Conservation (phyloP, 1,140 invertebrate genomes). For the Drosophila sturtevanti region DNA sequence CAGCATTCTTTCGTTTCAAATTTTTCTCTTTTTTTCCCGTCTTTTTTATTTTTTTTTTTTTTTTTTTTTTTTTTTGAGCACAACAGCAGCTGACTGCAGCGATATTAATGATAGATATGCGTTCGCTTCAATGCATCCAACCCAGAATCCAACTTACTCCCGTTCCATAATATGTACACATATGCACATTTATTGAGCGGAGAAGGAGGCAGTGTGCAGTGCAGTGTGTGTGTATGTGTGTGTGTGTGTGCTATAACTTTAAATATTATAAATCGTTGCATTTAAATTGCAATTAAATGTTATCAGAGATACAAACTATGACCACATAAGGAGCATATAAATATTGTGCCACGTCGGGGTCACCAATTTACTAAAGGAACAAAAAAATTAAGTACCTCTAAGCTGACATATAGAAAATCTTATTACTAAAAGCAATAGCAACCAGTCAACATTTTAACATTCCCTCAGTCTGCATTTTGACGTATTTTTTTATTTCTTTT, state of each 20-base stretch:
- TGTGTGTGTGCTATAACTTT: slow-evolving; percentile 29
- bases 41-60: slow-evolving; percentile 6
- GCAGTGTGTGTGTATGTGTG: not conserved
- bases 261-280: slow-evolving; percentile 39
- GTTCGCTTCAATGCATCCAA: slow-evolving; percentile 71
- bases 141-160: not conserved
- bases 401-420: not conserved
- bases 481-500: too few relatives aligned
- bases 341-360: not conserved
- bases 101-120: slow-evolving; percentile 80
- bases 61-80: slow-evolving; percentile 42
- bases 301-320: not conserved
- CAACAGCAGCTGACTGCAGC: slow-evolving; percentile 79
- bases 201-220: not conserved
- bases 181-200: slow-evolving; percentile 1
- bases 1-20: slow-evolving; percentile 8
- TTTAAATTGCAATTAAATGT: slow-evolving; percentile 37
- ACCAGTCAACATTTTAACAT: not conserved
- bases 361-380: not conserved
- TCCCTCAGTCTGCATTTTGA: not conserved
- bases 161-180: not conserved
- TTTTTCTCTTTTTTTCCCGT: slow-evolving; percentile 12
- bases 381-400: not conserved
- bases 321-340: not conserved
- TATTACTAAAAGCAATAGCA: not conserved